These are phyloP conservation scores for Timandra comae DNA, from an alignment of 2,888 invertebrate species.

Conservation along the genomic window DNA sequence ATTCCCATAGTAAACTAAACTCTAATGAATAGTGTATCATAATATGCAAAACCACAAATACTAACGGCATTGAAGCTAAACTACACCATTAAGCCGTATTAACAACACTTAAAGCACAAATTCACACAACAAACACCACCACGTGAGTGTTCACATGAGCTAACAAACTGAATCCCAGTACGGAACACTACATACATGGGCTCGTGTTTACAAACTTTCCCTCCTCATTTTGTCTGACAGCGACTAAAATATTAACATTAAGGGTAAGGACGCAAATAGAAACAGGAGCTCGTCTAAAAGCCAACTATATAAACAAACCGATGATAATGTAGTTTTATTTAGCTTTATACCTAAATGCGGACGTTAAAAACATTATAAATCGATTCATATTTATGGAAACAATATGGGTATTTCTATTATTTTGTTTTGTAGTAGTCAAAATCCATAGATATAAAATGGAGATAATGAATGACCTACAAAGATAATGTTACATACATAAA, in stretches of 20 bases:
- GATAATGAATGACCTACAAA: conserved; percentile 5
- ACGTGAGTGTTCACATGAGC: conserved; percentile 41
- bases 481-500: conserved; percentile 23
- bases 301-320: conserved; percentile 1
- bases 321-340: too few species aligned
- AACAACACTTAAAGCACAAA: conserved; percentile 22
- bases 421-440: too few species aligned
- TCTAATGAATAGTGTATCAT: conserved; percentile 21
- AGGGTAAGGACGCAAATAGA: conserved; percentile 26
- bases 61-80: conserved; percentile 24
- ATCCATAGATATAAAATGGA: too few species aligned
- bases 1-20: too few species aligned
- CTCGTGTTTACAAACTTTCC: conserved; percentile 47
- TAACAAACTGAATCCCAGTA: conserved; percentile 37
- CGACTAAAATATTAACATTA: conserved; percentile 32
- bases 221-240: conserved; percentile 31
- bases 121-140: conserved; percentile 22
- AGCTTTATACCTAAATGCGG: too few species aligned
- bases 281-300: conserved; percentile 12
- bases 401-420: too few species aligned
- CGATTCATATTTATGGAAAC: too few species aligned
- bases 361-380: too few species aligned
- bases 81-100: conserved; percentile 30
- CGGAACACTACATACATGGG: conserved; percentile 21
- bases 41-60: conserved; percentile 25